These are phyloP conservation scores for Myanophis thanlyinensis DNA, from an alignment of 2,113 vertebrate species.

Conservation along the genomic window DNA sequence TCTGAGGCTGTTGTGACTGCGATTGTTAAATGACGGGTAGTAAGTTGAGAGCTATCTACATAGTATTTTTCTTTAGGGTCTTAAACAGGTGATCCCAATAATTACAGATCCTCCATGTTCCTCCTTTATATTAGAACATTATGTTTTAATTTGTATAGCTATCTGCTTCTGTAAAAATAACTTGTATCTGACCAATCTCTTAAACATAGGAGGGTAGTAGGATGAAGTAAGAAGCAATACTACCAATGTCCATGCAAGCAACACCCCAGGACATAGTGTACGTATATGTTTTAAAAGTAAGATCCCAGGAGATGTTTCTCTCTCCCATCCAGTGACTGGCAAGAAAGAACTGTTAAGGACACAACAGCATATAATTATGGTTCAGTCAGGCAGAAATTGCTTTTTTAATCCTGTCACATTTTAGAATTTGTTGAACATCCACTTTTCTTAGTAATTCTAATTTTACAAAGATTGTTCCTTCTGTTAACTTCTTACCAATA, in stretches of 20 bases:
- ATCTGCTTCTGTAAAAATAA: background rate
- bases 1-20: background rate
- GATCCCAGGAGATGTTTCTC: background rate
- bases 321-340: background rate
- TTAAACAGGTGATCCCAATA: background rate
- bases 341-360: background rate
- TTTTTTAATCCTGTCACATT: background rate
- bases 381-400: background rate
- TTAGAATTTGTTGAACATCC: background rate
- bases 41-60: background rate
- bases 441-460: background rate
- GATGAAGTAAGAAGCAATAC: background rate
- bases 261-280: background rate
- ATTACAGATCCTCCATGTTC: background rate
- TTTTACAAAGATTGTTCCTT: background rate
- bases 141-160: background rate
- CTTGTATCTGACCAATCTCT: background rate
- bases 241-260: background rate
- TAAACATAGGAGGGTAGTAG: background rate
- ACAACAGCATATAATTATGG: background rate
- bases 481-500: background rate
- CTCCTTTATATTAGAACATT: background rate
- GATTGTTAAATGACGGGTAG: background rate
- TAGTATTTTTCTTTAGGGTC: background rate
- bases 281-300: background rate